Evolutionary conservation across 2,888 invertebrate species (phyloP).

Genomic region (Chelonus formosanus): DNA sequence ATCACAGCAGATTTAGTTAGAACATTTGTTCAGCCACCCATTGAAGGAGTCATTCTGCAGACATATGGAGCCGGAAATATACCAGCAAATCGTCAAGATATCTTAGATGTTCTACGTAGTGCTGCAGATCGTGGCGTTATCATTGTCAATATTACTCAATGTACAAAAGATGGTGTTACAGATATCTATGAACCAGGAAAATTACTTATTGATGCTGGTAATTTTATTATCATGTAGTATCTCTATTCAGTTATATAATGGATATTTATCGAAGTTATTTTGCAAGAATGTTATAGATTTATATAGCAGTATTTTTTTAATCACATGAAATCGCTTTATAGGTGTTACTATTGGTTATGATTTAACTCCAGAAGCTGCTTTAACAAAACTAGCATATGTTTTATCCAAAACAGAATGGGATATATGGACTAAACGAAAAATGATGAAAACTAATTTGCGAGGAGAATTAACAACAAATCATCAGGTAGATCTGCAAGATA

Average conservation of each 20-base stretch:
- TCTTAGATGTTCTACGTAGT: slow-evolving; percentile 75
- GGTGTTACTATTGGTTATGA: slow-evolving; percentile 85
- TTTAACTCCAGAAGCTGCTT: slow-evolving; percentile 94
- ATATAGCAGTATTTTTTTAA: background rate
- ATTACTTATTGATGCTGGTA: slow-evolving; percentile 56
- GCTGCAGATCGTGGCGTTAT: slow-evolving; percentile 83
- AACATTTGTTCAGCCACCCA: slow-evolving; percentile 79
- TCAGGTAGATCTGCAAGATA: slow-evolving; percentile 59
- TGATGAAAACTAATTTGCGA: slow-evolving; percentile 80
- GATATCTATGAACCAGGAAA: slow-evolving; percentile 87
- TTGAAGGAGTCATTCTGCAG: slow-evolving; percentile 86
- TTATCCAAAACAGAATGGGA: slow-evolving; percentile 79
- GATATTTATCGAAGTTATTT: background rate
- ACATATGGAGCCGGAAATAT: slow-evolving; percentile 95
- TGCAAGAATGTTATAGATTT: slow-evolving; percentile 16
- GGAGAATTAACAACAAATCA: slow-evolving; percentile 78
- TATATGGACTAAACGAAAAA: slow-evolving; percentile 73
- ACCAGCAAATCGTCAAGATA: slow-evolving; percentile 83
- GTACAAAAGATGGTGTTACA: slow-evolving; percentile 82
- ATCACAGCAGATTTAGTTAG: slow-evolving; percentile 81
- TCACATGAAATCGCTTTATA: slow-evolving; percentile 49
- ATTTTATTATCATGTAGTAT: background rate
- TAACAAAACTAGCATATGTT: slow-evolving; percentile 90
- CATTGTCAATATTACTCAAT: slow-evolving; percentile 93
- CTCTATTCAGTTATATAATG: background rate